Conservation (phyloP, 2,113 vertebrate species). For the Centropus bengalensis region DNA sequence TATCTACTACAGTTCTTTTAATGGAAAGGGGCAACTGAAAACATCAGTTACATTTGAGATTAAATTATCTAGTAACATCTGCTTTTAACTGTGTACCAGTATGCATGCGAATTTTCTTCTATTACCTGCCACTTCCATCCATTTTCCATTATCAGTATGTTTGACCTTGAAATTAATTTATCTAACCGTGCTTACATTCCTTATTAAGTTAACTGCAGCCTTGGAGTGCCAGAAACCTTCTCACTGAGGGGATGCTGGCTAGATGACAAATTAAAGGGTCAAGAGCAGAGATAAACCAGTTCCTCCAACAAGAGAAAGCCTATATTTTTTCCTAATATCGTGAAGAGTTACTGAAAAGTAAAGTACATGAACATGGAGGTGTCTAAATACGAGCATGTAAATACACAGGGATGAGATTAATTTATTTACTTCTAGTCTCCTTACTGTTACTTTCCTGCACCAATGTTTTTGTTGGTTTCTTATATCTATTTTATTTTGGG, state of each 20-base stretch:
- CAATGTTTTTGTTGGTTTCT: background rate
- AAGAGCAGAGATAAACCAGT: constrained; percentile 41
- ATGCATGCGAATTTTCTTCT: constrained; percentile 69
- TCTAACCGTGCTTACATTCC: constrained; percentile 61
- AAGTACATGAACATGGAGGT: background rate
- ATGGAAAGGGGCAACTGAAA: constrained; percentile 87
- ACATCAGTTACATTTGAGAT: constrained; percentile 81
- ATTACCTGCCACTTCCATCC: constrained; percentile 67
- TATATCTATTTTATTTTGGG: background rate
- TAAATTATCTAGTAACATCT: constrained; percentile 87
- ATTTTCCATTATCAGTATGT: constrained; percentile 60
- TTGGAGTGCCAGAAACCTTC: constrained; percentile 61
- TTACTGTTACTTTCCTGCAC: background rate
- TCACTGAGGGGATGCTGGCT: constrained; percentile 51
- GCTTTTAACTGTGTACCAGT: constrained; percentile 84
- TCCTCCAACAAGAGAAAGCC: constrained; percentile 8
- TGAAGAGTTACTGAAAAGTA: background rate
- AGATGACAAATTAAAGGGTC: constrained; percentile 63
- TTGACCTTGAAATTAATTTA: constrained; percentile 79
- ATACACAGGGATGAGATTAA: background rate
- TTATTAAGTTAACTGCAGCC: constrained; percentile 71
- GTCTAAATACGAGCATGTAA: background rate
- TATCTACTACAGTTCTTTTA: constrained; percentile 85
- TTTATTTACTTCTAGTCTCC: background rate
- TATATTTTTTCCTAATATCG: background rate